phyloP scores from a whole-genome alignment of 2,113 vertebrate genomes.

The Mesembrinibis cayennensis region DNA sequence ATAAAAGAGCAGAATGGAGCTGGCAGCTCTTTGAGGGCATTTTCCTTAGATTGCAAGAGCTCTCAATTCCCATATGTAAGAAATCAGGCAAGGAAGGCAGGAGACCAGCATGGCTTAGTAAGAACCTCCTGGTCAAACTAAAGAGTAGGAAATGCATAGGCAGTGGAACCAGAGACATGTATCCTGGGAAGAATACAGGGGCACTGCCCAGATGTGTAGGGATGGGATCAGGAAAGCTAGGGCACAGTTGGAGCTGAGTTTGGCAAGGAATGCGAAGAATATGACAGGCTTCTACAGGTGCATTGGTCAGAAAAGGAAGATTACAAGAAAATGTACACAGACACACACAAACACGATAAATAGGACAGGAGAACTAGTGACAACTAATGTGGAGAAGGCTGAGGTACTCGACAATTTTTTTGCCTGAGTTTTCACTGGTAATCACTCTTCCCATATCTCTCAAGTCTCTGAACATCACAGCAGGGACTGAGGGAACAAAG shows the following conservation, averaged over 20 bases:
- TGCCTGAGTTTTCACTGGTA: not conserved
- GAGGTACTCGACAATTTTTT: not conserved
- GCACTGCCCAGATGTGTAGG: not conserved
- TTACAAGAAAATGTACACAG: not conserved
- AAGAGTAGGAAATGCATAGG: not conserved
- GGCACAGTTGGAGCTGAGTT: not conserved
- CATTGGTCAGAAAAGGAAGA: not conserved
- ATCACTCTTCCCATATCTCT: not conserved
- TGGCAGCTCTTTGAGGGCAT: not conserved
- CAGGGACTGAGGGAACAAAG: not conserved
- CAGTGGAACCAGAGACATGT: not conserved
- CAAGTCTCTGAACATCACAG: not conserved
- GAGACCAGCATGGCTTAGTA: not conserved
- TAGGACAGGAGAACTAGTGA: not conserved
- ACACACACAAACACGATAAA: not conserved
- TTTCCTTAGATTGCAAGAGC: not conserved
- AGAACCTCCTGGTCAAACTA: not conserved
- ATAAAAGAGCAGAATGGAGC: not conserved
- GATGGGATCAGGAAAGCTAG: not conserved
- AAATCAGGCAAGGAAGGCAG: not conserved
- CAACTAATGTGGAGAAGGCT: not conserved
- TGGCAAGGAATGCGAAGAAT: not conserved
- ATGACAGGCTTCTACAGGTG: not conserved
- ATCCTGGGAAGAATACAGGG: not conserved
- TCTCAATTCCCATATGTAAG: fast-evolving